phyloP scores from a whole-genome alignment of 2,113 vertebrate species.

The Athene cunicularia region DNA sequence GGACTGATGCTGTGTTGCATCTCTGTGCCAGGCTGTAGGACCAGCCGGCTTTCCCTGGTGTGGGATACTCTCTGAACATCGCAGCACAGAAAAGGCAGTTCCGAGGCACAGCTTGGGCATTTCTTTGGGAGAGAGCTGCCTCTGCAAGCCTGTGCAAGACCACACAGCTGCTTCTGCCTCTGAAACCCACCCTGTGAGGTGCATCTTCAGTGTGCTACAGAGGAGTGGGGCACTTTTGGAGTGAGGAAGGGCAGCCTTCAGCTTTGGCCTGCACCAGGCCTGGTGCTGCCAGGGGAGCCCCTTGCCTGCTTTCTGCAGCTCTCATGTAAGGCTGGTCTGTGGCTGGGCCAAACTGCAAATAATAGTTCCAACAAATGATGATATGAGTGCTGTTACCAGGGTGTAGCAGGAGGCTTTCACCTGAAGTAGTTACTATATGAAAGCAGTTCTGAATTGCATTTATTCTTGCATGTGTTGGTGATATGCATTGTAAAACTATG shows the following conservation, averaged over 20 bases:
- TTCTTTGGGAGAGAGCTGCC: background rate
- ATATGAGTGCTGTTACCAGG: background rate
- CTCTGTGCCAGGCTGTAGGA: background rate
- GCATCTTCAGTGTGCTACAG: rapidly evolving
- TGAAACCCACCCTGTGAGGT: rapidly evolving
- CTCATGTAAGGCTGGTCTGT: background rate
- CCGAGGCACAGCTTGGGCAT: rapidly evolving
- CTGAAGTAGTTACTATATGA: background rate
- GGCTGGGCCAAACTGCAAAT: rapidly evolving
- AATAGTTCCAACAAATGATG: background rate
- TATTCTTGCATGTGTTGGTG: rapidly evolving
- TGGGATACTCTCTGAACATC: rapidly evolving
- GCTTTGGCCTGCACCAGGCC: background rate
- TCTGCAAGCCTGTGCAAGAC: rapidly evolving
- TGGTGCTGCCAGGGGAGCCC: background rate
- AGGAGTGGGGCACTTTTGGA: background rate
- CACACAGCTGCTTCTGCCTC: background rate
- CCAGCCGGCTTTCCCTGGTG: rapidly evolving
- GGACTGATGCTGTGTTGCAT: background rate
- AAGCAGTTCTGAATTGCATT: background rate
- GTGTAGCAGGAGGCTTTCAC: background rate
- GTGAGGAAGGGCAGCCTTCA: background rate
- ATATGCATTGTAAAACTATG: rapidly evolving
- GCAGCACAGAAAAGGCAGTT: background rate
- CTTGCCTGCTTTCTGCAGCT: rapidly evolving